Evolutionary conservation across 2,888 invertebrate species (phyloP).

Genomic region (Homarus gammarus): DNA sequence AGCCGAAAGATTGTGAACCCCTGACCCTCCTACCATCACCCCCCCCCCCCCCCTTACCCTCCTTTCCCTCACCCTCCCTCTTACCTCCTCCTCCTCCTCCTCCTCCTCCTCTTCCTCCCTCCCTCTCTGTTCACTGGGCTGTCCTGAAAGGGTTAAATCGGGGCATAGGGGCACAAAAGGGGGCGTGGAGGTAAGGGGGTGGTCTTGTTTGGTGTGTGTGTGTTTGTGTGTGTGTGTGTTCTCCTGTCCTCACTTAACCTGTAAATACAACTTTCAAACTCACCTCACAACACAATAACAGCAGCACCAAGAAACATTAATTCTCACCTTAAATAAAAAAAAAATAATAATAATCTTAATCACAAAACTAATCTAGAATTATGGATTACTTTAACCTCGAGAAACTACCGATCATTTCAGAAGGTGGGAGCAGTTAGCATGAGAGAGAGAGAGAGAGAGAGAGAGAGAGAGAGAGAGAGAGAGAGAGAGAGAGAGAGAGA

Average conservation of each 20-base stretch:
- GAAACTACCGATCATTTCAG: too few relatives aligned
- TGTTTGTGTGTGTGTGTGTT: too few relatives aligned
- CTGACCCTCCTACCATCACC: not conserved
- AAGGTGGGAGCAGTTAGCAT: too few relatives aligned
- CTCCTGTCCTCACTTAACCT: too few relatives aligned
- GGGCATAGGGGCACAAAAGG: constrained; percentile 56
- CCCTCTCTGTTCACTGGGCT: constrained; percentile 1
- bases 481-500: not conserved
- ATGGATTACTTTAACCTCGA: too few relatives aligned
- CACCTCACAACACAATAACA: too few relatives aligned
- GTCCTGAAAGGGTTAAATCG: constrained; percentile 62
- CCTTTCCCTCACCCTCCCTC: not conserved
- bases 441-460: not conserved
- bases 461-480: not conserved
- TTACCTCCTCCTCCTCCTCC: not conserved
- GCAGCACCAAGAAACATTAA: too few relatives aligned
- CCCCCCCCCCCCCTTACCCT: not conserved
- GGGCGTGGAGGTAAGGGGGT: constrained; percentile 20
- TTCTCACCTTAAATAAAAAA: too few relatives aligned
- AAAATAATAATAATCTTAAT: too few relatives aligned
- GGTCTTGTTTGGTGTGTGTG: not conserved
- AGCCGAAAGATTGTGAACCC: constrained; percentile 30
- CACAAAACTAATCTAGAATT: too few relatives aligned
- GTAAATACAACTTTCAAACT: too few relatives aligned
- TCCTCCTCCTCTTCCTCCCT: not conserved